A percentile compares a stretch with the other conserved stretches of the same genome.
phyloP scores from a whole-genome alignment of 2,797 vertebrate species.

The Melanotaenia trifasciata region DNA sequence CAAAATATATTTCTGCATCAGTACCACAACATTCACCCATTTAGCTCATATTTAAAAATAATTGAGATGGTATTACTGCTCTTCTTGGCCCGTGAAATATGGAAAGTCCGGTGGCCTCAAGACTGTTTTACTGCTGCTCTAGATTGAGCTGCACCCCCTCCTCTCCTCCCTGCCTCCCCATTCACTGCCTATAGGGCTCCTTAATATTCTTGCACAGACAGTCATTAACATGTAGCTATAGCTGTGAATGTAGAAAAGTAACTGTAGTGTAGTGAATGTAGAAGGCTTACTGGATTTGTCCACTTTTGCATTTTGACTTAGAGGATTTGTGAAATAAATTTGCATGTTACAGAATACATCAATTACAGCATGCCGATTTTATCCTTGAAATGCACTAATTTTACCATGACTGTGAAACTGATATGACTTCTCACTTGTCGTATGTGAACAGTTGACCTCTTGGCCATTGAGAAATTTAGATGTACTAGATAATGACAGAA shows the following conservation, averaged over 20 bases:
- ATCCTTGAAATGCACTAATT: conserved; percentile 38
- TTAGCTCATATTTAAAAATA: background rate
- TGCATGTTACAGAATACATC: conserved; percentile 27
- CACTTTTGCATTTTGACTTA: conserved; percentile 30
- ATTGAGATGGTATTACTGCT: background rate
- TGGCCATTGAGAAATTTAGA: conserved; percentile 44
- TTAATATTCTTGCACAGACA: conserved; percentile 34
- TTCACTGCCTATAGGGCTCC: conserved; percentile 27
- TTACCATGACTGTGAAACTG: conserved; percentile 42
- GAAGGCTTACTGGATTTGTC: conserved; percentile 38
- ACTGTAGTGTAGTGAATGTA: conserved; percentile 8
- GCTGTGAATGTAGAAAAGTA: conserved; percentile 40
- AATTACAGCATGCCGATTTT: conserved; percentile 25
- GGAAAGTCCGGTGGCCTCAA: background rate
- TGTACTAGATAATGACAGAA: conserved; percentile 14
- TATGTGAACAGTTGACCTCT: conserved; percentile 36
- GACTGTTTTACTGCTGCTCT: conserved; percentile 29
- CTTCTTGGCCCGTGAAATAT: conserved; percentile 10
- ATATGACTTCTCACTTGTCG: conserved; percentile 34
- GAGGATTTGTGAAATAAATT: conserved; percentile 23
- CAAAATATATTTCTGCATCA: background rate
- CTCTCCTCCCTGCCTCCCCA: background rate
- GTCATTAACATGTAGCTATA: conserved; percentile 39
- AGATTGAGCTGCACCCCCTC: conserved; percentile 19
- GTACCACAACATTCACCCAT: background rate